phyloP scores from a whole-genome alignment of 2,113 vertebrate species.

The Odontophorus gujanensis region DNA sequence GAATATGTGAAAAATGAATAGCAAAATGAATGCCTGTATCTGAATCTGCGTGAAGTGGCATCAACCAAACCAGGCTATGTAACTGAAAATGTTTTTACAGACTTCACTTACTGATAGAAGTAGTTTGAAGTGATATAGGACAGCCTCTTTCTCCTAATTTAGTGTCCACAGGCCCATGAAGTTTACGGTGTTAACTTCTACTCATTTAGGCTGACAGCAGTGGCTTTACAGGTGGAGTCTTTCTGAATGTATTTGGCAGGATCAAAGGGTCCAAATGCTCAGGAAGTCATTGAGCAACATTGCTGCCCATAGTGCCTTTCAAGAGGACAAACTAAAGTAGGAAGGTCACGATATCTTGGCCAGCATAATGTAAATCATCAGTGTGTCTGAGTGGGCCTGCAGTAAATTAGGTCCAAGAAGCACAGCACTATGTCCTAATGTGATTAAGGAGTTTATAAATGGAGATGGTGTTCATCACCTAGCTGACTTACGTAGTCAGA shows the following conservation, averaged over 20 bases:
- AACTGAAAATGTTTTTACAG: not conserved
- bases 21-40: not conserved
- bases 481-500: fast-evolving
- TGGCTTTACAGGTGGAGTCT: constrained; percentile 1
- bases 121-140: not conserved
- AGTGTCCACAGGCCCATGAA: not conserved
- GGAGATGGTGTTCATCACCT: not conserved
- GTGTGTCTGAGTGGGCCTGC: not conserved
- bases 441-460: not conserved
- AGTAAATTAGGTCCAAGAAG: not conserved
- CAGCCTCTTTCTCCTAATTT: constrained; percentile 32
- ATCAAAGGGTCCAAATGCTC: constrained; percentile 45
- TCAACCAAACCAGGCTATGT: not conserved
- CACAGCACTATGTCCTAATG: fast-evolving
- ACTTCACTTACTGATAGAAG: not conserved
- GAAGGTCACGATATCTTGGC: not conserved
- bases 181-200: constrained; percentile 33
- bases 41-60: not conserved
- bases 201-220: not conserved
- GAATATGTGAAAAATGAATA: not conserved
- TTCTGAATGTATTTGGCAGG: not conserved
- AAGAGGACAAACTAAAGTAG: not conserved
- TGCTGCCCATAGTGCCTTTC: not conserved
- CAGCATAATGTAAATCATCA: not conserved
- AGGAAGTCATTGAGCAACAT: constrained; percentile 5